phyloP scores from a whole-genome alignment of 2,113 vertebrate genomes.

The Osmerus eperlanus region DNA sequence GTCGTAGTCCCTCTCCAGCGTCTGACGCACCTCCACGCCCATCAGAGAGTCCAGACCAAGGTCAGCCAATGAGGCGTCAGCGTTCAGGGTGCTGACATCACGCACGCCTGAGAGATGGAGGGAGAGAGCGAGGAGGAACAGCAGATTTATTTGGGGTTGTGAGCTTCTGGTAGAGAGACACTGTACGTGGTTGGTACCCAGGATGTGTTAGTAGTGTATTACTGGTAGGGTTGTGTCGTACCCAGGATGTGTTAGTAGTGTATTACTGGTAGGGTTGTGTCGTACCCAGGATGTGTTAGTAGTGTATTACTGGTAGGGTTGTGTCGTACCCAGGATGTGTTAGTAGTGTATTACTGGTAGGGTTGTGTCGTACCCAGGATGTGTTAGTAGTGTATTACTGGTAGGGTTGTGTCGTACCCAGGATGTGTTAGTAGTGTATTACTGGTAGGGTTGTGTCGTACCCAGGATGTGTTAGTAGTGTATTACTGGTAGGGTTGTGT shows the following conservation, averaged over 20 bases:
- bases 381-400: no score
- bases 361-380: slow-evolving; percentile 80
- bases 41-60: slow-evolving; percentile 94
- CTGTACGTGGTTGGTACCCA: slow-evolving; percentile 72
- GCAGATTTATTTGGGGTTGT: no score
- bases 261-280: background rate
- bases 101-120: slow-evolving; percentile 77
- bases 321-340: slow-evolving; percentile 86
- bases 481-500: background rate
- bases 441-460: slow-evolving; percentile 50
- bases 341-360: no score
- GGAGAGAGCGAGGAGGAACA: background rate
- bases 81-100: slow-evolving; percentile 78
- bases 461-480: slow-evolving; percentile 95
- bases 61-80: slow-evolving; percentile 84
- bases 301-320: background rate
- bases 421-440: no score
- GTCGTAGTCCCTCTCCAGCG: slow-evolving; percentile 86
- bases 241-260: slow-evolving; percentile 95
- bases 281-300: slow-evolving; percentile 92
- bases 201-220: slow-evolving; percentile 69
- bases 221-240: slow-evolving; percentile 49
- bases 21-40: slow-evolving; percentile 96
- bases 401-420: slow-evolving; percentile 72
- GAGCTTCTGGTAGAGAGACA: background rate